These are phyloP conservation scores for Pseudoatta argentina DNA, from an alignment of 1,140 invertebrate genomes.

Conservation along the genomic window DNA sequence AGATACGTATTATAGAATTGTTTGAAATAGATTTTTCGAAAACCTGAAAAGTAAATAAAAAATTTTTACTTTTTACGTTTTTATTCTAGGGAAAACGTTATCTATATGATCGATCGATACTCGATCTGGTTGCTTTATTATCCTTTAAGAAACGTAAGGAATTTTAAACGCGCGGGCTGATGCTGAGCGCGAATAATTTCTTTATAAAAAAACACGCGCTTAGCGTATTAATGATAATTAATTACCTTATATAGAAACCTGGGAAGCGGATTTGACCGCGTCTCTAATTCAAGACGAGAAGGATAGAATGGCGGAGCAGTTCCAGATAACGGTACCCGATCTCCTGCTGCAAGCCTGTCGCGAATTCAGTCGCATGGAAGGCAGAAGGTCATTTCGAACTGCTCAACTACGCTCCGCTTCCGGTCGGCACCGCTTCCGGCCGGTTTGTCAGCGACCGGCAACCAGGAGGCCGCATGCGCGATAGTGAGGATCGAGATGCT, in stretches of 20 bases:
- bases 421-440: conserved; percentile 32
- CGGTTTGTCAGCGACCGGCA: conserved; percentile 1
- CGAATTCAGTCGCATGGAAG: background rate
- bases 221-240: conserved; percentile 1
- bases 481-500: conserved; percentile 18
- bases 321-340: conserved; percentile 73
- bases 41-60: no score
- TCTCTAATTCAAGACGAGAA: conserved; percentile 24
- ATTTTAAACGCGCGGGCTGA: background rate
- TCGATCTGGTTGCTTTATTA: background rate
- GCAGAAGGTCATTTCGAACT: conserved; percentile 27
- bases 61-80: no score
- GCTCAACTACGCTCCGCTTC: conserved; percentile 18
- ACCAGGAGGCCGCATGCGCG: conserved; percentile 32
- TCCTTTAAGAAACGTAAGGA: background rate
- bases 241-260: background rate
- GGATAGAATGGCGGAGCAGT: conserved; percentile 54
- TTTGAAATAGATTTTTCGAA: no score
- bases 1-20: no score
- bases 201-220: background rate
- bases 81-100: no score
- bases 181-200: background rate
- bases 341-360: conserved; percentile 45
- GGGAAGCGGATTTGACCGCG: background rate
- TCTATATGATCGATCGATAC: no score